Base-by-base conservation (phyloP, 2,113 vertebrate genomes). In the Phaethornis superciliosus region DNA sequence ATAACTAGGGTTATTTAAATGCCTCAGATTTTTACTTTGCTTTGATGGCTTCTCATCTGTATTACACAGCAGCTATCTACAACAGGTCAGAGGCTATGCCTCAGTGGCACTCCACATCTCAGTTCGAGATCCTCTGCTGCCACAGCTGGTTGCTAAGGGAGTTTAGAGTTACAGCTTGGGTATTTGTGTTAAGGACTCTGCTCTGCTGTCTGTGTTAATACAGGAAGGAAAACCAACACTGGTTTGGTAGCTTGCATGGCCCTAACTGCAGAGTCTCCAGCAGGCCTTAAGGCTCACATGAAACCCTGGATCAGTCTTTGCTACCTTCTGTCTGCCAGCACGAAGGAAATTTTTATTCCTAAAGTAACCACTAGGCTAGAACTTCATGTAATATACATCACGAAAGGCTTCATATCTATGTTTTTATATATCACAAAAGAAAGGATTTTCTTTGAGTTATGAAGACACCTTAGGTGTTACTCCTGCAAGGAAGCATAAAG, bases 111-210 rank as follows among this genome's bases (percentile, higher is more conserved):
- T 74, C 44, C 32, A 27, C 56, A 60, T 7, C 14, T 3, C n/a
- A 62, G 51, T 69, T 74, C 51, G 74, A 62, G 49, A 58, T 37
- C 44, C 70, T 64, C 33, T 33, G 30, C 64, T 52, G 75, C 69
- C 83, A 68, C 64, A 63, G 84, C 46, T 81, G 84, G 58, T 79
- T 65, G 35, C 93, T 76, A 60, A 35, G 58, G 62, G 87, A 82
- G 88, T 47, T 89, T 17, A 72, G 74, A 85, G 67, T 88, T 88
- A 91, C 96, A 90, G 84, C 47, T 33, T 19, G 24, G 67, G 30
- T 6, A 12, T 54, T 26, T 0, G 1, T 47, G 28, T 27, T 12
- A 40, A 64, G 71, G 12, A 64, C 88, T 59, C 58, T 51, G 44
- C 83, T 65, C 67, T 21, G 44, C 74, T 51, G 47, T 6, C 75